A percentile compares a stretch with the other conserved stretches of the same genome.
phyloP scores from a whole-genome alignment of 2,888 invertebrate genomes.

The Drosophila pseudotakahashii region DNA sequence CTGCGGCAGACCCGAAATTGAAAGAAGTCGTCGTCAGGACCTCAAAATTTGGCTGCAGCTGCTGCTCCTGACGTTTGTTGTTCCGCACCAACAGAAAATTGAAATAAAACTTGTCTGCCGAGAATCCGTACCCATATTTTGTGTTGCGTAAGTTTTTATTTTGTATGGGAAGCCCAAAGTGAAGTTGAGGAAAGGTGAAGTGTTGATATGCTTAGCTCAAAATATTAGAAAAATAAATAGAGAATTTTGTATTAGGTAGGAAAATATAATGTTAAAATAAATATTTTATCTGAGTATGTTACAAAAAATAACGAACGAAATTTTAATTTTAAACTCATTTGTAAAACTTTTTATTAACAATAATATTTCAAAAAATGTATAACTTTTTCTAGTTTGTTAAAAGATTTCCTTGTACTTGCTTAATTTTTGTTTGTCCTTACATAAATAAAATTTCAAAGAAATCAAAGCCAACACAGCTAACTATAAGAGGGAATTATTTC shows the following conservation, averaged over 20 bases:
- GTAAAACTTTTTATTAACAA: too few relatives aligned
- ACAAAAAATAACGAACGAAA: too few relatives aligned
- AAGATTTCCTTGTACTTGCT: too few relatives aligned
- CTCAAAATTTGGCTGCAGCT: slow-evolving; percentile 12
- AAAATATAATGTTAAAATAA: too few relatives aligned
- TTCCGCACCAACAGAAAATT: slow-evolving; percentile 6
- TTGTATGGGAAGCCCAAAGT: slow-evolving; percentile 16
- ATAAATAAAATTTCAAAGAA: neutral
- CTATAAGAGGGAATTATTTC: slow-evolving; percentile 2
- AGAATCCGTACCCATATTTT: slow-evolving; percentile 18
- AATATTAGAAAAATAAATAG: too few relatives aligned
- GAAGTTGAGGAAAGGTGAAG: neutral
- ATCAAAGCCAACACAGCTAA: slow-evolving; percentile 3
- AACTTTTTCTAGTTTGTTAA: too few relatives aligned
- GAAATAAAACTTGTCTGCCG: slow-evolving; percentile 54
- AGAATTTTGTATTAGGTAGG: too few relatives aligned
- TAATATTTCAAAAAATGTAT: too few relatives aligned
- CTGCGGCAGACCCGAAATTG: slow-evolving; percentile 39
- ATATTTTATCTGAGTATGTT: too few relatives aligned
- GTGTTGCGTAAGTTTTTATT: slow-evolving; percentile 46
- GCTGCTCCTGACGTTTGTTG: slow-evolving; percentile 24
- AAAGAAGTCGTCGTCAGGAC: slow-evolving; percentile 25
- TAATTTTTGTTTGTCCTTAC: too few relatives aligned
- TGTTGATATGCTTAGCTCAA: too few relatives aligned
- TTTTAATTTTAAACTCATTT: too few relatives aligned